These are phyloP conservation scores for Alethe castanea DNA, from an alignment of 2,113 vertebrate genomes.

Conservation along the genomic window DNA sequence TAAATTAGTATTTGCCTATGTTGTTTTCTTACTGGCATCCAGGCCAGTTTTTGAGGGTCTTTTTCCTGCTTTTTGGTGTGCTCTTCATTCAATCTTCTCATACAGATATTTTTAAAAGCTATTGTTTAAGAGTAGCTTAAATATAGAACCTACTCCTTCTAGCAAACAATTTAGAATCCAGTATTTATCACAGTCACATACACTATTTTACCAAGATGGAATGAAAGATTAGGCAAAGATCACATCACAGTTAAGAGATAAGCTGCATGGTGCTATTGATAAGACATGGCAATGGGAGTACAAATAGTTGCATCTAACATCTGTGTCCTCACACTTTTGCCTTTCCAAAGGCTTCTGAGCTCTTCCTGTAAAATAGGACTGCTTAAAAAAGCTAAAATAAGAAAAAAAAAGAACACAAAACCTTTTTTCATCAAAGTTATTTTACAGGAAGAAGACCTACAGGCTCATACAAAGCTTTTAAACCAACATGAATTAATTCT, in stretches of 20 bases:
- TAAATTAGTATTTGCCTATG: background rate
- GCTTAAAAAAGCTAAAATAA: background rate
- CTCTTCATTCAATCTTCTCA: background rate
- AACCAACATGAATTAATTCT: background rate
- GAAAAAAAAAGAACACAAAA: background rate
- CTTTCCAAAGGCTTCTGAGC: background rate
- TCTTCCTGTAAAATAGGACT: background rate
- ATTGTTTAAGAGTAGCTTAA: background rate
- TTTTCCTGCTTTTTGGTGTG: background rate
- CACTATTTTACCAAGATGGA: background rate
- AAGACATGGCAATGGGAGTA: background rate
- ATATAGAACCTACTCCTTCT: background rate
- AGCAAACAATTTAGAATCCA: background rate
- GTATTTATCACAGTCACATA: background rate
- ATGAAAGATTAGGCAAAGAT: background rate
- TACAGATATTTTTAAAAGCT: background rate
- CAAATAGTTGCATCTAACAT: background rate
- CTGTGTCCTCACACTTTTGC: background rate
- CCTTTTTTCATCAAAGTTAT: background rate
- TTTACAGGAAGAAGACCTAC: background rate
- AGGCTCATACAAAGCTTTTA: background rate
- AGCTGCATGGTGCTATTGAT: background rate
- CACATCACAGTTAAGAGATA: background rate
- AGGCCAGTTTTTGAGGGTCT: rapidly evolving
- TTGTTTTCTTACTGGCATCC: background rate